Conservation (phyloP, 2,888 invertebrate species). For the Pollenia angustigena region DNA sequence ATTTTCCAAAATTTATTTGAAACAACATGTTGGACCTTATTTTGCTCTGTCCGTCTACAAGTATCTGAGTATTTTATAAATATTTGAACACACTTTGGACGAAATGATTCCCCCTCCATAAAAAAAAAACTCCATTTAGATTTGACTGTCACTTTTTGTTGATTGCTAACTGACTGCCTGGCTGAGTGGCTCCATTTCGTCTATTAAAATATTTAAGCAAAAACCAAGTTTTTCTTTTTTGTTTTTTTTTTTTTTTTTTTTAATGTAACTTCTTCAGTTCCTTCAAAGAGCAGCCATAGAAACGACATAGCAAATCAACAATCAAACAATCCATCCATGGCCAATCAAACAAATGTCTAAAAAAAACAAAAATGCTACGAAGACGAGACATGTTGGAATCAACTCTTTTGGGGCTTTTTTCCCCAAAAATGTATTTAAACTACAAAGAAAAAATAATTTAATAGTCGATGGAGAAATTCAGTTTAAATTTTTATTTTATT, state of each 20-base stretch:
- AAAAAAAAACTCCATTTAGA: background rate
- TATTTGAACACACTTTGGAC: constrained; percentile 35
- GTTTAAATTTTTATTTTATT: background rate
- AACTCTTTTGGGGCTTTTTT: constrained; percentile 69
- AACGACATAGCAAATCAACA: constrained; percentile 35
- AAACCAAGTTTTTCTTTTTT: constrained; percentile 30
- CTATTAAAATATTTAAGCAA: constrained; percentile 50
- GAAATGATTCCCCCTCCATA: constrained; percentile 13
- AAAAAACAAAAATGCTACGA: constrained; percentile 30
- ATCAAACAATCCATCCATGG: constrained; percentile 40
- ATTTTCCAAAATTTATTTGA: constrained; percentile 28
- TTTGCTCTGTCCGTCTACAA: background rate
- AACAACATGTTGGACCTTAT: background rate
- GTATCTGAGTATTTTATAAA: background rate
- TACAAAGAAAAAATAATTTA: background rate
- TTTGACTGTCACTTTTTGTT: constrained; percentile 27
- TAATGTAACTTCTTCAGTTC: background rate
- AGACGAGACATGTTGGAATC: constrained; percentile 59
- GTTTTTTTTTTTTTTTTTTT: background rate
- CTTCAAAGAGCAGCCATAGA: constrained; percentile 23
- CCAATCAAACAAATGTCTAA: constrained; percentile 50
- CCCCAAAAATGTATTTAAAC: constrained; percentile 36
- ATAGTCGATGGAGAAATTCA: background rate
- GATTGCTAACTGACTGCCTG: constrained; percentile 35
- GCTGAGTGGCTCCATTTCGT: constrained; percentile 65